A percentile compares a stretch with the other conserved stretches of the same genome.
Evolutionary conservation across 2,113 vertebrate genomes (phyloP).

Genomic region (Otis tarda): DNA sequence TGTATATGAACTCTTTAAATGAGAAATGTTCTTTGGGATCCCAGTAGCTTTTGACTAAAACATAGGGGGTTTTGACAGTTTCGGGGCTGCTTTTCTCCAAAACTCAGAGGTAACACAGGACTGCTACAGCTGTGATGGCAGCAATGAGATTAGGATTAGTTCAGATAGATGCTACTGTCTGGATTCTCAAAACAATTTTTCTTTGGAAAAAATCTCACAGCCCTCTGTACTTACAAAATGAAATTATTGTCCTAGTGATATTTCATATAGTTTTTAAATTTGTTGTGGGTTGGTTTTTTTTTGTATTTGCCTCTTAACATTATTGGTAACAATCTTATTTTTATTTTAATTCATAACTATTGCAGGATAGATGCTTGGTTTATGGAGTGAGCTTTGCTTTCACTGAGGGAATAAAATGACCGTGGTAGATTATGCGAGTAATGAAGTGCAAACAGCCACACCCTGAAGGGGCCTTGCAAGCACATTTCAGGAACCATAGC

Average conservation of each 20-base stretch:
- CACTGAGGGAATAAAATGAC: neutral
- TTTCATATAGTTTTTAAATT: neutral
- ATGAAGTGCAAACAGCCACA: neutral
- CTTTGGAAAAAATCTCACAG: fast-evolving
- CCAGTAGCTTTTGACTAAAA: neutral
- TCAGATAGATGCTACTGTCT: neutral
- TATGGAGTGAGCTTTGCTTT: neutral
- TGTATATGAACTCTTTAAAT: neutral
- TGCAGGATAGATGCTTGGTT: neutral
- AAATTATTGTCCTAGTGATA: neutral
- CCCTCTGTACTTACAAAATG: neutral
- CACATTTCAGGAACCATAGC: neutral
- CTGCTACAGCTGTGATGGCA: neutral
- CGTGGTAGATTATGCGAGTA: neutral
- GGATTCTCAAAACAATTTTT: neutral
- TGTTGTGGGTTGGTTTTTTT: neutral
- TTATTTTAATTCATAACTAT: neutral
- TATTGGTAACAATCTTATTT: neutral
- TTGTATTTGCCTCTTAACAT: neutral
- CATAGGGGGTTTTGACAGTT: neutral
- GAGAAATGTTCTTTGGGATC: neutral
- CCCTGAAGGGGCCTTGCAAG: neutral
- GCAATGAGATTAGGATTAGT: neutral
- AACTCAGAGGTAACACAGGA: neutral
- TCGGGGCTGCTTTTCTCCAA: neutral